A percentile compares a stretch with the other conserved stretches of the same genome.
These are phyloP conservation scores for Stylophora pistillata DNA, from an alignment of 64 coral and sea anemone species.

Conservation along the genomic window DNA sequence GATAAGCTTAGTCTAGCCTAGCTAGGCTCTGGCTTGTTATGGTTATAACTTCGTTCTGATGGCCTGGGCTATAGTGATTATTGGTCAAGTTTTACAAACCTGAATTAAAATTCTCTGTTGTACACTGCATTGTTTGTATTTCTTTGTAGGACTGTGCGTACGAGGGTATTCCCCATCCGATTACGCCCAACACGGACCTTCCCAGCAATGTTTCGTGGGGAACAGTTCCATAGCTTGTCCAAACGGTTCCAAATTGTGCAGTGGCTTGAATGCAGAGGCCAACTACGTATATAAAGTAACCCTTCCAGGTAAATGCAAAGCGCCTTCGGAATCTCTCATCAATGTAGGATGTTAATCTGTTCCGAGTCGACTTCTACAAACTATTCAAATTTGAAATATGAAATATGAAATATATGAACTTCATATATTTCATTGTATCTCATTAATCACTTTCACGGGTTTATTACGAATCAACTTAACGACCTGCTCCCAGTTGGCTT, in stretches of 20 bases:
- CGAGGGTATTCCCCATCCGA: background rate
- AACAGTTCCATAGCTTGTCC: background rate
- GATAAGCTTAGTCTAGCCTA: no score
- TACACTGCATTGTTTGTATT: background rate
- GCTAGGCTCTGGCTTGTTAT: no score
- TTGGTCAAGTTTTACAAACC: no score
- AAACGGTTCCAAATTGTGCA: background rate
- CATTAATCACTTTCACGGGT: no score
- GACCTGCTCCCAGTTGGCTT: no score
- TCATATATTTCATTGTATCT: no score
- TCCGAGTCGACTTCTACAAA: background rate
- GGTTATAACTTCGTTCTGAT: no score
- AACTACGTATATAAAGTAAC: slow-evolving; percentile 43
- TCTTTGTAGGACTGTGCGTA: slow-evolving; percentile 5
- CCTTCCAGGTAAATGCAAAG: background rate
- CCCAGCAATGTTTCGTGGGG: background rate
- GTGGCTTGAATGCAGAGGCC: background rate
- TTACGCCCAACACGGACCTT: background rate
- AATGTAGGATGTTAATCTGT: background rate
- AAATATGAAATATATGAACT: no score
- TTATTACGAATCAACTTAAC: no score
- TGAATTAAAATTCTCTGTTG: background rate
- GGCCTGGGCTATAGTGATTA: no score
- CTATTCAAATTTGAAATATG: no score
- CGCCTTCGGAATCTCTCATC: no score